Evolutionary conservation across 2,888 invertebrate genomes (phyloP).

Genomic region (Sesia bembeciformis): DNA sequence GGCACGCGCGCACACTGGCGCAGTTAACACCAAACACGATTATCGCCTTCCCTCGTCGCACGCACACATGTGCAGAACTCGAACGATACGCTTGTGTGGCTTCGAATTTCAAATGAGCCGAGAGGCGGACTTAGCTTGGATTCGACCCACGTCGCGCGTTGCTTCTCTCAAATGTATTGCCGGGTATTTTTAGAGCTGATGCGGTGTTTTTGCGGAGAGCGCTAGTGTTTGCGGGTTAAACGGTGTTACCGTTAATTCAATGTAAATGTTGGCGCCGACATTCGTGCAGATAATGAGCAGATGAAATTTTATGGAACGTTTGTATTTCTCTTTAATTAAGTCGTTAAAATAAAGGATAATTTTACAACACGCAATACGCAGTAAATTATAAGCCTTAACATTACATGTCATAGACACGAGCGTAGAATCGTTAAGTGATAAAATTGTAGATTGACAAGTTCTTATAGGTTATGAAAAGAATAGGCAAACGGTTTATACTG

Average conservation of each 20-base stretch:
- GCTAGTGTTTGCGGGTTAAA: constrained; percentile 25
- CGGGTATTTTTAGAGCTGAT: constrained; percentile 68
- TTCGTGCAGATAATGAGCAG: background rate
- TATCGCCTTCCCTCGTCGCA: constrained; percentile 7
- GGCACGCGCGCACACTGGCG: background rate
- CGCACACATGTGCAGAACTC: constrained; percentile 11
- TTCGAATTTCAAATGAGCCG: constrained; percentile 31
- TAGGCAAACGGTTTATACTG: no score
- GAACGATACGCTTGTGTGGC: constrained; percentile 15
- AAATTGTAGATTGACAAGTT: no score
- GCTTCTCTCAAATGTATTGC: constrained; percentile 14
- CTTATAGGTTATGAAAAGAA: no score
- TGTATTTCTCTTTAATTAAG: background rate
- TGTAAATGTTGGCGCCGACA: constrained; percentile 4
- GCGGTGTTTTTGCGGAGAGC: constrained; percentile 47
- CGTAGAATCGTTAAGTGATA: no score
- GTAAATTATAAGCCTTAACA: no score
- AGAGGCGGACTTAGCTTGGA: constrained; percentile 49
- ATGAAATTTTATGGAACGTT: background rate
- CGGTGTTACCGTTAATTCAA: constrained; percentile 29
- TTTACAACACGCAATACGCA: no score
- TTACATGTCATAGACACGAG: no score
- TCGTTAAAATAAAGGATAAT: no score
- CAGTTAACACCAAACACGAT: background rate
- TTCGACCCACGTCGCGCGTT: constrained; percentile 29